Conservation (phyloP, 2,888 invertebrate species). For the Perdita meconis region DNA sequence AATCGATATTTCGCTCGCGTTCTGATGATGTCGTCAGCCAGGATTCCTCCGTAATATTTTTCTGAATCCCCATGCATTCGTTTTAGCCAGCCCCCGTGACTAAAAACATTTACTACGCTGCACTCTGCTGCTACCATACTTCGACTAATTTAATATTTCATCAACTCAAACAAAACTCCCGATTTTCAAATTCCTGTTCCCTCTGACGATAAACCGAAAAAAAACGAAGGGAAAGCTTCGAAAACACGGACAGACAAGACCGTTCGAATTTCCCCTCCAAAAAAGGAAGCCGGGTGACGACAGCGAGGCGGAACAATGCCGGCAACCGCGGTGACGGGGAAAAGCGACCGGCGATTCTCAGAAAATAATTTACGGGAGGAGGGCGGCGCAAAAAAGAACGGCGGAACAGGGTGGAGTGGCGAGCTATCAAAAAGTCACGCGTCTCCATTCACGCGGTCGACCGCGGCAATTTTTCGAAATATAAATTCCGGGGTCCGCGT, state of each 20-base stretch:
- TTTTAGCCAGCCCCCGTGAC: too few species aligned
- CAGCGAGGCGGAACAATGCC: conserved; percentile 29
- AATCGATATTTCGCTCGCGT: conserved; percentile 3
- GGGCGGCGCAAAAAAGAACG: background rate
- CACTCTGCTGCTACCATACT: too few species aligned
- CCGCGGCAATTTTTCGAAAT: conserved; percentile 56
- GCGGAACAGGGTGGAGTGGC: background rate
- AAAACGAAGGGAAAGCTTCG: too few species aligned
- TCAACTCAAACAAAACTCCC: too few species aligned
- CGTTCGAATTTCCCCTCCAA: background rate
- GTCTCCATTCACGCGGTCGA: conserved; percentile 33
- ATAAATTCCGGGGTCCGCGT: conserved; percentile 54
- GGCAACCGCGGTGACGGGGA: conserved; percentile 16
- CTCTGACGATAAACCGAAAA: background rate
- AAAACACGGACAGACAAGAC: background rate
- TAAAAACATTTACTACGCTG: too few species aligned
- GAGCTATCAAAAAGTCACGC: conserved; percentile 51
- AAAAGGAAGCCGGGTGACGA: conserved; percentile 12
- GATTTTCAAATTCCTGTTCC: background rate
- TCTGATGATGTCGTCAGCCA: background rate
- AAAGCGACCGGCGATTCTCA: conserved; percentile 35
- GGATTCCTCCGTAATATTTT: background rate
- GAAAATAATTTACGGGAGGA: conserved; percentile 40
- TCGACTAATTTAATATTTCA: too few species aligned
- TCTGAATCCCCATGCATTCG: background rate